phyloP scores from a whole-genome alignment of 2,888 invertebrate species.

The Drosophila sordidula region DNA sequence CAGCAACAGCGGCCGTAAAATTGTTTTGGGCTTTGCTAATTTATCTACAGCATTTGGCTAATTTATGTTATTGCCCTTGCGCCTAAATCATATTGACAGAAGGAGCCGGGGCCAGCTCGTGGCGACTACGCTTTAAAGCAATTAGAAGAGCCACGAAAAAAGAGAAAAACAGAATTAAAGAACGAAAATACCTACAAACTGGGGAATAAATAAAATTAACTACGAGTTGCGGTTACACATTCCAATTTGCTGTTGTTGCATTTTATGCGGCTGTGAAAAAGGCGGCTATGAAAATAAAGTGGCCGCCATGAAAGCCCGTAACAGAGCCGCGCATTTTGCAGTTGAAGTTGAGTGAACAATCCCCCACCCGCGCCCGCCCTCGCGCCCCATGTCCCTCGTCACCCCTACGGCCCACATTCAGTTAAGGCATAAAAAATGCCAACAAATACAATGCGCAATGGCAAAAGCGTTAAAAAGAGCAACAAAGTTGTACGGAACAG shows the following conservation, averaged over 20 bases:
- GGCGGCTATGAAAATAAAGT: constrained; percentile 80
- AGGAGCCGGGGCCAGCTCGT: background rate
- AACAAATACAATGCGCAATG: constrained; percentile 76
- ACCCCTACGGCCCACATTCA: constrained; percentile 17
- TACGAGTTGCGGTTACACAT: constrained; percentile 79
- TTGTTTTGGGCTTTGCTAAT: constrained; percentile 70
- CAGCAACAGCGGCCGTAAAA: constrained; percentile 55
- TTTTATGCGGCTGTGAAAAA: constrained; percentile 81
- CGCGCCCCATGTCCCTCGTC: background rate
- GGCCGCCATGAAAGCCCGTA: constrained; percentile 62
- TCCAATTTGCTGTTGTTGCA: constrained; percentile 81
- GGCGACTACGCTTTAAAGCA: constrained; percentile 42
- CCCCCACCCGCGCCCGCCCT: background rate
- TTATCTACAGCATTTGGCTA: constrained; percentile 77
- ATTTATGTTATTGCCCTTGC: constrained; percentile 68
- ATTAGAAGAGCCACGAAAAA: constrained; percentile 29
- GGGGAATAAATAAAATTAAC: constrained; percentile 80
- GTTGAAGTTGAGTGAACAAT: constrained; percentile 39
- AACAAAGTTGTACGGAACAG: constrained; percentile 61
- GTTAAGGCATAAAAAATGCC: constrained; percentile 66
- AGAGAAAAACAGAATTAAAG: constrained; percentile 2
- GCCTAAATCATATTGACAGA: constrained; percentile 67
- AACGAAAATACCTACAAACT: constrained; percentile 22
- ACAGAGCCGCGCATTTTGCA: constrained; percentile 32
- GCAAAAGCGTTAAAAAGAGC: constrained; percentile 77